These are phyloP conservation scores for Isichthys henryi DNA, from an alignment of 2,113 vertebrate species.

Conservation along the genomic window DNA sequence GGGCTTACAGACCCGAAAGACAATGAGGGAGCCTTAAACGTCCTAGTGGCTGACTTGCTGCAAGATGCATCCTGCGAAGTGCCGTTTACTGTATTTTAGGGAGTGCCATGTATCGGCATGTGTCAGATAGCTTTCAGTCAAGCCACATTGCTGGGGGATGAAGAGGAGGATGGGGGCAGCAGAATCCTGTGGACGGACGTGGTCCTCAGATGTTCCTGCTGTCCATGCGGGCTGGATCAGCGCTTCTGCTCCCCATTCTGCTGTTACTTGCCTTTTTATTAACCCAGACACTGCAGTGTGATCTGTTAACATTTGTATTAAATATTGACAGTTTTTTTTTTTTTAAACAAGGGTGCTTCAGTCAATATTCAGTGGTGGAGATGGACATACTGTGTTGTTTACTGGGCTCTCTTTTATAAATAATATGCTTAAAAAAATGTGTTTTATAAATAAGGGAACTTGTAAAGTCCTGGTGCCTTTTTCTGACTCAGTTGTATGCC, in stretches of 20 bases:
- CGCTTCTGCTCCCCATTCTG: not conserved
- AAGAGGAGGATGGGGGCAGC: not conserved
- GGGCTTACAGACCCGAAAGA: not conserved
- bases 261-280: not conserved
- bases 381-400: not conserved
- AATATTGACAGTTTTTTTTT: not conserved
- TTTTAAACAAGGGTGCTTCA: not conserved
- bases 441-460: not conserved
- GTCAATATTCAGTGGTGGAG: not conserved
- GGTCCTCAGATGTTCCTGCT: not conserved
- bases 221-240: not conserved
- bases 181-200: not conserved
- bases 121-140: not conserved
- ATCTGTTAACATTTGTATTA: not conserved
- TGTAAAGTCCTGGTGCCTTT: not conserved
- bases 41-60: not conserved
- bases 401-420: not conserved
- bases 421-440: not conserved
- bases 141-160: not conserved
- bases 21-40: not conserved
- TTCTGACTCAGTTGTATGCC: not conserved
- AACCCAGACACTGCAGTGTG: not conserved
- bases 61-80: not conserved
- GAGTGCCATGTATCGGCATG: not conserved
- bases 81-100: not conserved